Percentiles rank a stretch among this genome's conserved stretches.
phyloP scores from a whole-genome alignment of 2,113 vertebrate genomes.

The Balaeniceps rex region DNA sequence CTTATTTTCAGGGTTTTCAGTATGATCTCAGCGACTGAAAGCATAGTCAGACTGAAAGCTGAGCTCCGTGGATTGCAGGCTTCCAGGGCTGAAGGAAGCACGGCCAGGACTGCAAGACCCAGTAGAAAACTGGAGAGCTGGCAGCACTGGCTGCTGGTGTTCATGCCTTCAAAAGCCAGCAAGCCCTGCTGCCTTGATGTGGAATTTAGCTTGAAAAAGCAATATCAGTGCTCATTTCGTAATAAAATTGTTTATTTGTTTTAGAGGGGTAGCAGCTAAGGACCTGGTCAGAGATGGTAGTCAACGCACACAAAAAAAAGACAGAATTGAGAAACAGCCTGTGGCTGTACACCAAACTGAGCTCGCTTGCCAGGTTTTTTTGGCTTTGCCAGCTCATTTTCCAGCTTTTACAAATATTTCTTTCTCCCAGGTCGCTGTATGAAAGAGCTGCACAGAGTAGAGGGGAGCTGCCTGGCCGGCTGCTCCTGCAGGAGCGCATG shows the following conservation, averaged over 20 bases:
- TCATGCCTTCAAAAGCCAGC: neutral
- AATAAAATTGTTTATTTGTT: slow-evolving; percentile 41
- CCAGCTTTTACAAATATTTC: neutral
- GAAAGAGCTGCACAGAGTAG: neutral
- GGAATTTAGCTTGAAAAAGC: neutral
- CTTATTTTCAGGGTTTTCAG: neutral
- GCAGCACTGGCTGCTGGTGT: neutral
- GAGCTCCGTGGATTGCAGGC: neutral
- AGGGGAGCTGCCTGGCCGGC: neutral
- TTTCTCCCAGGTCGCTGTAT: neutral
- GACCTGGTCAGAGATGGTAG: neutral
- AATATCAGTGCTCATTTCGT: neutral
- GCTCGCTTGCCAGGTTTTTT: neutral
- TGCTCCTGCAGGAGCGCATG: neutral
- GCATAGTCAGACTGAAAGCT: neutral
- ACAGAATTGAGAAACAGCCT: slow-evolving; percentile 5
- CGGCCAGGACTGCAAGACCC: neutral
- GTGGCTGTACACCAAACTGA: neutral
- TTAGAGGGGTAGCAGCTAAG: neutral
- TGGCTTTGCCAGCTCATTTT: slow-evolving; percentile 12
- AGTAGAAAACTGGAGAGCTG: neutral
- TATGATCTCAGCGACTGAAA: neutral
- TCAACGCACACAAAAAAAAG: neutral
- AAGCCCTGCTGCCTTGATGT: neutral
- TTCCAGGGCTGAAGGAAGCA: neutral